Evolutionary conservation across 2,888 invertebrate genomes (phyloP).

Genomic region (Phaedon cochleariae): DNA sequence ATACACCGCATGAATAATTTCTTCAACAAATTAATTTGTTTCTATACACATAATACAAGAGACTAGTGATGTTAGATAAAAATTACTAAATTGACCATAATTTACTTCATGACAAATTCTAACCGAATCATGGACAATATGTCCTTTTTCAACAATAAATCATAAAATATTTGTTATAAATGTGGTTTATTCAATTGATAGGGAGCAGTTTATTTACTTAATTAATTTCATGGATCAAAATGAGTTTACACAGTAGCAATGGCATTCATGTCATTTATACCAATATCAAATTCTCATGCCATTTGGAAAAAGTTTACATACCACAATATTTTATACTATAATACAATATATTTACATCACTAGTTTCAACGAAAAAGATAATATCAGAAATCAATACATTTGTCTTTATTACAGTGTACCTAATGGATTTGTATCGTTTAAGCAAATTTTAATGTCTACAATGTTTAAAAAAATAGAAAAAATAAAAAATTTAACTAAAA

Average conservation of each 20-base stretch:
- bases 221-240: no score
- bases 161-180: no score
- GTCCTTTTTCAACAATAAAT: no score
- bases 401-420: neutral
- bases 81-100: neutral
- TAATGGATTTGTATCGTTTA: neutral
- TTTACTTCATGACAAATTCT: no score
- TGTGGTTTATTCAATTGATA: no score
- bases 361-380: neutral
- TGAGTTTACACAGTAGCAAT: no score
- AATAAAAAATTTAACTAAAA: slow-evolving; percentile 15
- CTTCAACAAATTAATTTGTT: slow-evolving; percentile 26
- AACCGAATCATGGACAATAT: no score
- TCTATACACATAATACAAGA: slow-evolving; percentile 22
- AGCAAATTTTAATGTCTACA: neutral
- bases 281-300: neutral
- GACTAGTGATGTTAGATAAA: neutral
- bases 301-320: no score
- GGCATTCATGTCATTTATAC: no score
- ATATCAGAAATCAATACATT: neutral
- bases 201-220: no score
- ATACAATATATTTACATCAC: neutral
- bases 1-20: slow-evolving; percentile 34
- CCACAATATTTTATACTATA: neutral
- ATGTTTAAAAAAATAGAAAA: slow-evolving; percentile 21